phyloP scores from a whole-genome alignment of 2,797 vertebrate genomes.

The Microhierax caerulescens region DNA sequence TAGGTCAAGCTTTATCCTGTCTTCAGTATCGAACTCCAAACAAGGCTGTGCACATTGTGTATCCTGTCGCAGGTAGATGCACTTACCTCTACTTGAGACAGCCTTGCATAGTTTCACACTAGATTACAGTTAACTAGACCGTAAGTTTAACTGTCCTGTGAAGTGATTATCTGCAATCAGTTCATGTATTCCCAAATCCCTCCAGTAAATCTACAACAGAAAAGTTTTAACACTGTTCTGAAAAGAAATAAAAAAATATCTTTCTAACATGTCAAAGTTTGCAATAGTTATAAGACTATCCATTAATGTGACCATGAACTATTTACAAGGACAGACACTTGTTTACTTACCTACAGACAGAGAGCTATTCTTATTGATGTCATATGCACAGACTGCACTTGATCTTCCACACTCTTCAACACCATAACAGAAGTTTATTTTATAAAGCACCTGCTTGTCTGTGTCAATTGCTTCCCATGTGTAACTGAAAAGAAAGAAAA shows the following conservation, averaged over 20 bases:
- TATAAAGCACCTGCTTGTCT: slow-evolving; percentile 82
- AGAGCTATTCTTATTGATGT: neutral
- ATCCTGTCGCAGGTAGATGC: neutral
- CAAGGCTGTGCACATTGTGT: neutral
- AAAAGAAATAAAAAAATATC: neutral
- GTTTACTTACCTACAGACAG: slow-evolving; percentile 86
- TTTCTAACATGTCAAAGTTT: neutral
- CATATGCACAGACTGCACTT: slow-evolving; percentile 80
- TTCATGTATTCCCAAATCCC: neutral
- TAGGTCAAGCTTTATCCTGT: neutral
- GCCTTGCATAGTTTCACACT: neutral
- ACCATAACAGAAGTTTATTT: slow-evolving; percentile 82
- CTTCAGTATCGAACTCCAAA: neutral
- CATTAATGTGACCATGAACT: neutral
- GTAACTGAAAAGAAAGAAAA: slow-evolving; percentile 77
- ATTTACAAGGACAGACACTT: neutral
- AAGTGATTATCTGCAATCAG: neutral
- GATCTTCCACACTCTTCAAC: slow-evolving; percentile 70
- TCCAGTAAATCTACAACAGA: neutral
- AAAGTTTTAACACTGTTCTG: neutral
- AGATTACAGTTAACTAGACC: neutral
- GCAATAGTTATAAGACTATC: neutral
- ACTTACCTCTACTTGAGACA: neutral
- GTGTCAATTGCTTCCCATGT: slow-evolving; percentile 90
- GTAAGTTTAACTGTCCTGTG: neutral